These are phyloP conservation scores for human DNA, from an alignment of 2,113 vertebrate species.

Conservation along the genomic window GRCh38 chr1:222243001-222243500, in stretches of 20 bases:
- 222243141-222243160: neutral
- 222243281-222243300: neutral
- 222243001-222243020: neutral
- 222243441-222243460: neutral
- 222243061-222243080: neutral
- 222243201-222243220: neutral
- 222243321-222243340: neutral
- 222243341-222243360: neutral
- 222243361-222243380: neutral
- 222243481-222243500: neutral
- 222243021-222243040: neutral
- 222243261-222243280: neutral
- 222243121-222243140: neutral
- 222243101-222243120: neutral
- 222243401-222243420: neutral
- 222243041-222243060: neutral
- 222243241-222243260: neutral
- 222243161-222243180: neutral
- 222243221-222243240: neutral
- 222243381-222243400: neutral
- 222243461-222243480: neutral
- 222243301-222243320: neutral
- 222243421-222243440: neutral
- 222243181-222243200: neutral
- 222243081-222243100: neutral